phyloP scores from a whole-genome alignment of 2,888 invertebrate species.

The Melieria omissa region DNA sequence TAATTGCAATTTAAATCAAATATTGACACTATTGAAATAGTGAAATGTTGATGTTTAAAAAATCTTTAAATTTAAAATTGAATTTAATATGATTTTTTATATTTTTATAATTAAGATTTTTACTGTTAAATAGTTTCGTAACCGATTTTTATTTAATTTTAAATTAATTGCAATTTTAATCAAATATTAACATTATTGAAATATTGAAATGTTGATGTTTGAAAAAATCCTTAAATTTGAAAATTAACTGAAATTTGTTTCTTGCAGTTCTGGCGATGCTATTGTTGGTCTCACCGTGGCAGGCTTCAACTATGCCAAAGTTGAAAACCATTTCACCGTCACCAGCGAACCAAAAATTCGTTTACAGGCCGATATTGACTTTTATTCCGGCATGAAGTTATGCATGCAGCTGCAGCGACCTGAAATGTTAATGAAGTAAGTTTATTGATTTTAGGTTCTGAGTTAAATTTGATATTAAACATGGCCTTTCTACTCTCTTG shows the following conservation, averaged over 20 bases:
- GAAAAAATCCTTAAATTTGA: background rate
- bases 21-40: background rate
- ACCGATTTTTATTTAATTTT: no score
- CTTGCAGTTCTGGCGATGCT: constrained; percentile 75
- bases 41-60: background rate
- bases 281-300: constrained; percentile 73
- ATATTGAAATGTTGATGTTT: background rate
- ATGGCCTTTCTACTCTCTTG: constrained; percentile 19
- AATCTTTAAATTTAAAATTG: background rate
- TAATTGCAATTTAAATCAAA: background rate
- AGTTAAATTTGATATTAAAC: background rate
- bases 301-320: constrained; percentile 74
- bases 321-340: constrained; percentile 74
- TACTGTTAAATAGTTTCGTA: no score
- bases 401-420: constrained; percentile 82
- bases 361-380: constrained; percentile 80
- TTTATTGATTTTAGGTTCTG: background rate
- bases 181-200: background rate
- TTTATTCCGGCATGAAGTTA: constrained; percentile 77
- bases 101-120: no score
- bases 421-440: constrained; percentile 72
- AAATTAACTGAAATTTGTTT: constrained; percentile 3
- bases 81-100: no score
- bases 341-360: constrained; percentile 77
- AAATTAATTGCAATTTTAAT: background rate